Base-by-base conservation (phyloP, 2,888 invertebrate species). In the Eudasyphora cyanicolor region DNA sequence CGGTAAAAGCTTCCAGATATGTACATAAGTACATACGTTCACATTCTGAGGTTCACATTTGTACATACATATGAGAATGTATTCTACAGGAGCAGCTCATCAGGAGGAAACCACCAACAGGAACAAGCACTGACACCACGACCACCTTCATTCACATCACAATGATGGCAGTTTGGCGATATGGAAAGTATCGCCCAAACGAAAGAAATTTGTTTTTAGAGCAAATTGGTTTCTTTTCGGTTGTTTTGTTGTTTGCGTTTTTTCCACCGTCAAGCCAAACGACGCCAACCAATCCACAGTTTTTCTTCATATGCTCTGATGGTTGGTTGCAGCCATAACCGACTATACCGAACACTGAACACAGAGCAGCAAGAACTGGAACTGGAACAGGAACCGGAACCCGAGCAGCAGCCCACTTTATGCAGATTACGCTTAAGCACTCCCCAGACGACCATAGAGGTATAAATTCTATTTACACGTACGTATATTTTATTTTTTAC, bases 391-490 rank as follows among this genome's bases (percentile, higher is more conserved):
- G 35, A 74, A 8, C 60, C 76, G 73, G 70, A 80, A 60, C 74
- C 67, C 78, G 54, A 76, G 79, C 81, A 79, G 76, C 74, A 84
- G 82, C 77, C 82, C 84, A 79, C 84, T 84, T 84, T 86, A 89
- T 90, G 90, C 90, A 90, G 90, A 90, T 90, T 90, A 90, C 89
- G 89, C 89, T 88, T 88, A 90, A 90, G 89, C 89, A 90, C 90
- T 90, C 90, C 90, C 90, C 86, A 87, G 90, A 84, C 87, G 89
- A 87, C 89, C 90, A 90, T 90, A 88, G 89, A 89, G 89, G 89
- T 88, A 90, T 90, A 90, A 90, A 90, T 90, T 90, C 90, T 90
- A 90, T 90, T 90, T 90, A 90, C 90, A 90, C 89, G 90, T 90
- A 84, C 89, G 88, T 89, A 88, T 89, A 89, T 90, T 89, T 90